A percentile compares a stretch with the other conserved stretches of the same genome.
These are phyloP conservation scores for Phaethon lepturus DNA, from an alignment of 2,113 vertebrate genomes.

Conservation along the genomic window DNA sequence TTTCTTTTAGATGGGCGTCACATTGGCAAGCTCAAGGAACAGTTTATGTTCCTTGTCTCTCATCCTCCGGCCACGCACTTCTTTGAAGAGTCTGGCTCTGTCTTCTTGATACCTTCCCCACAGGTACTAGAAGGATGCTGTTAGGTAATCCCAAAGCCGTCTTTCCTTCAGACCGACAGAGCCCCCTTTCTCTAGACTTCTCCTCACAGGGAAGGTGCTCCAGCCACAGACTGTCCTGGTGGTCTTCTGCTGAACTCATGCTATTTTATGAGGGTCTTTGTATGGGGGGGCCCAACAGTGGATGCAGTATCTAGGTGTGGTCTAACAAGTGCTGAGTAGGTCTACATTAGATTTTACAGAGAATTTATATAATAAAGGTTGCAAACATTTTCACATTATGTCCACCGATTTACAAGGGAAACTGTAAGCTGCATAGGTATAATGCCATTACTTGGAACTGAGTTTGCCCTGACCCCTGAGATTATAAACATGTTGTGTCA, in stretches of 20 bases:
- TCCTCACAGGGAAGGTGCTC: background rate
- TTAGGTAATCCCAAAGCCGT: background rate
- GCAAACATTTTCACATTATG: background rate
- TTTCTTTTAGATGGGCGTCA: too few species aligned
- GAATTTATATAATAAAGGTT: background rate
- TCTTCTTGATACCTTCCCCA: background rate
- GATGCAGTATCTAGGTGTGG: background rate
- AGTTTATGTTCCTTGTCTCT: background rate
- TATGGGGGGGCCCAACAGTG: background rate
- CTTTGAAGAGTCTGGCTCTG: background rate
- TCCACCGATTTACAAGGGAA: background rate
- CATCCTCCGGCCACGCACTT: background rate
- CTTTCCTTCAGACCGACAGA: background rate
- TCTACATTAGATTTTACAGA: background rate
- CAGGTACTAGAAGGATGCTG: background rate
- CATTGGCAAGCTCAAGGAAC: too few species aligned
- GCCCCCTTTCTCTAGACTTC: background rate
- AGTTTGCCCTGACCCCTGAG: background rate
- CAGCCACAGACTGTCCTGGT: background rate
- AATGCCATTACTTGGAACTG: background rate
- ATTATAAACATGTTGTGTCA: background rate
- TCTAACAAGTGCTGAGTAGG: background rate
- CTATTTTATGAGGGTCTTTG: background rate
- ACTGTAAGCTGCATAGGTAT: background rate
- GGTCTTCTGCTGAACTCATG: background rate